These are phyloP conservation scores for Zosterops lateralis DNA, from an alignment of 2,113 vertebrate genomes.

Conservation along the genomic window DNA sequence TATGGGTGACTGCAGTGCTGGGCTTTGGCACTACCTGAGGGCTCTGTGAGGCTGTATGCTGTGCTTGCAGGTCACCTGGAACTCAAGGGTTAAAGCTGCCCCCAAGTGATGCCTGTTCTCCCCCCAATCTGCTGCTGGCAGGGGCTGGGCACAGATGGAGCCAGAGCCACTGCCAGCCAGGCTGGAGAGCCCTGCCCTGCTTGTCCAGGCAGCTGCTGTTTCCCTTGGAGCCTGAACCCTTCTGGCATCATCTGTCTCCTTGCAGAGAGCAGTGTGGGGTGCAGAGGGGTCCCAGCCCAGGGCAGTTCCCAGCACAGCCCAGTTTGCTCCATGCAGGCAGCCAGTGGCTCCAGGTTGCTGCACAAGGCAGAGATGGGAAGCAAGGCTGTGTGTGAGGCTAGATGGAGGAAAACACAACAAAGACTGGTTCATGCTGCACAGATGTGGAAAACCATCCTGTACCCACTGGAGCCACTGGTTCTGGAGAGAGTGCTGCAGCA, in stretches of 20 bases:
- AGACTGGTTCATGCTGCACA: not conserved
- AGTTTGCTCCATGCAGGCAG: not conserved
- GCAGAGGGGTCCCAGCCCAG: not conserved
- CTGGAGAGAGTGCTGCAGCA: not conserved
- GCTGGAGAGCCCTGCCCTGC: not conserved
- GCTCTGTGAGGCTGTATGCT: not conserved
- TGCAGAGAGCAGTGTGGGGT: not conserved
- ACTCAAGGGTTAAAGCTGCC: not conserved
- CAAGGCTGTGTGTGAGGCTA: not conserved
- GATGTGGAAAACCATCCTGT: not conserved
- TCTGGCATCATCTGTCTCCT: not conserved
- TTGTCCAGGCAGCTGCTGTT: conserved; percentile 25
- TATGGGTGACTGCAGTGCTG: not conserved
- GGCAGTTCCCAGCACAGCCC: not conserved
- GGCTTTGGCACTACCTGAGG: not conserved
- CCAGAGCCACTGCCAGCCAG: not conserved
- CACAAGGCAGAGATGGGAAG: not conserved
- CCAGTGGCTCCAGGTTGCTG: not conserved
- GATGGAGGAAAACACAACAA: not conserved
- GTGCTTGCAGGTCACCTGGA: not conserved
- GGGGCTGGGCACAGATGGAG: conserved; percentile 33
- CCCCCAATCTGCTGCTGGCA: not conserved
- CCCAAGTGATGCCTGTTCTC: not conserved
- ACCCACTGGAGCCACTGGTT: not conserved
- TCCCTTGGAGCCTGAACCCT: not conserved